Conservation (phyloP, 1,140 invertebrate genomes). For the Drosophila busckii region DNA sequence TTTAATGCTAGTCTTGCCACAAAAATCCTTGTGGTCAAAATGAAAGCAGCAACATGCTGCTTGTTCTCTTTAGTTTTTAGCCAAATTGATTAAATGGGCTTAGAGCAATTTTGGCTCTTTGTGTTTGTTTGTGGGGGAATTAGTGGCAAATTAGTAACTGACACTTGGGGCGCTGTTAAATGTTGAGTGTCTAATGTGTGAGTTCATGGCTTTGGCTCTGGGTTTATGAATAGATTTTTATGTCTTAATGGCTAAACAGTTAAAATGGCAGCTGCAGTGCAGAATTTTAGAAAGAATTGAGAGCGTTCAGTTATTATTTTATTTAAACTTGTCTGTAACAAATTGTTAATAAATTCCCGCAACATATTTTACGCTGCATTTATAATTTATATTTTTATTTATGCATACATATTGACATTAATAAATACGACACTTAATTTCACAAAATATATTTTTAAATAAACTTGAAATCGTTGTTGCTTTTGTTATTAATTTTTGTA, state of each 20-base stretch:
- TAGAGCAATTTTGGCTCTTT: conserved; percentile 43
- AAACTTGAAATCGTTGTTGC: no score
- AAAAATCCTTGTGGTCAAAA: conserved; percentile 44
- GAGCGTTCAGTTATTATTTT: no score
- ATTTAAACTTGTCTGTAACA: conserved; percentile 39
- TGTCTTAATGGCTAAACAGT: no score
- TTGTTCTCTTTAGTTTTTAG: conserved; percentile 43
- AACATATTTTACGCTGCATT: no score
- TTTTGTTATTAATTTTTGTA: conserved; percentile 72
- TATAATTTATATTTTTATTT: no score
- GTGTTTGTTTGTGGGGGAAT: conserved; percentile 24
- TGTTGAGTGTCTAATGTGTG: conserved; percentile 60
- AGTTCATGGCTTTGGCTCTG: conserved; percentile 59
- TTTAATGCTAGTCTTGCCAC: conserved; percentile 50
- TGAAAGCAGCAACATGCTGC: conserved; percentile 18
- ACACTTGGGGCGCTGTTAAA: conserved; percentile 50
- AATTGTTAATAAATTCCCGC: conserved; percentile 48
- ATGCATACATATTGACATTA: no score
- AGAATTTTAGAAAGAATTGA: no score
- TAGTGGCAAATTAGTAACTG: conserved; percentile 63
- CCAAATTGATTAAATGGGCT: conserved; percentile 76
- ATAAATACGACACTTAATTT: no score
- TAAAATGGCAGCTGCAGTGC: no score
- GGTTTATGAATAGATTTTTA: no score
- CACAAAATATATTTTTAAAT: no score